phyloP scores from a whole-genome alignment of 1,140 invertebrate genomes.

The Anagrus nilaparvatae region DNA sequence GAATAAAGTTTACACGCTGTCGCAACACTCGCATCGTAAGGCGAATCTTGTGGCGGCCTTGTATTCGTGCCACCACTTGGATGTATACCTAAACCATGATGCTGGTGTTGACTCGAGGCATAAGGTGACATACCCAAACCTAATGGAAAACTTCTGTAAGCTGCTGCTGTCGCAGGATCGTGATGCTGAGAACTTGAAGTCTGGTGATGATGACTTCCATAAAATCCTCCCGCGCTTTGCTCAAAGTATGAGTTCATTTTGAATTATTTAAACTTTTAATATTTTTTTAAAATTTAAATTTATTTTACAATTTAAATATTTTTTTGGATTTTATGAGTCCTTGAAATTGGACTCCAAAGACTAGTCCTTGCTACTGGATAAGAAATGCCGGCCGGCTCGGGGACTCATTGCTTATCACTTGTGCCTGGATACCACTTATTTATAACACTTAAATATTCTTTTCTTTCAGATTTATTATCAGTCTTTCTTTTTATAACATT shows the following conservation, averaged over 20 bases:
- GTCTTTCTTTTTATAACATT: too few species aligned
- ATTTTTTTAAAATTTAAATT: too few species aligned
- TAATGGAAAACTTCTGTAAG: conserved; percentile 71
- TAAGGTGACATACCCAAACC: conserved; percentile 78
- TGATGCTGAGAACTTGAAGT: conserved; percentile 59
- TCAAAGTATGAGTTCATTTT: conserved; percentile 91
- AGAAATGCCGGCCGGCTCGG: conserved; percentile 2
- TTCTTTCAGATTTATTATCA: too few species aligned
- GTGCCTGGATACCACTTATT: too few species aligned
- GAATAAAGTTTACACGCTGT: conserved; percentile 78
- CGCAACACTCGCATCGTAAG: conserved; percentile 79
- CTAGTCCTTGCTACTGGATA: too few species aligned
- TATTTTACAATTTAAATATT: too few species aligned
- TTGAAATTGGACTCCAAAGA: too few species aligned
- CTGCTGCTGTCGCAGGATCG: conserved; percentile 52
- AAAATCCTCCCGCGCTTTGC: conserved; percentile 73
- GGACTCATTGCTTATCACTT: conserved; percentile 33
- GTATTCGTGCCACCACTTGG: conserved; percentile 54
- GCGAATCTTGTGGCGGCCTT: conserved; percentile 74
- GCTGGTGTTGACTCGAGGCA: conserved; percentile 61
- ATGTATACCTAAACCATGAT: conserved; percentile 49
- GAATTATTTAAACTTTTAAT: too few species aligned
- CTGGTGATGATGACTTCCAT: conserved; percentile 77
- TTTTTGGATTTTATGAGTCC: too few species aligned
- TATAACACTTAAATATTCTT: too few species aligned